Percentiles rank a stretch among this genome's conserved stretches.
phyloP scores from a whole-genome alignment of 2,113 vertebrate genomes.

The Chascanopsetta lugubris region DNA sequence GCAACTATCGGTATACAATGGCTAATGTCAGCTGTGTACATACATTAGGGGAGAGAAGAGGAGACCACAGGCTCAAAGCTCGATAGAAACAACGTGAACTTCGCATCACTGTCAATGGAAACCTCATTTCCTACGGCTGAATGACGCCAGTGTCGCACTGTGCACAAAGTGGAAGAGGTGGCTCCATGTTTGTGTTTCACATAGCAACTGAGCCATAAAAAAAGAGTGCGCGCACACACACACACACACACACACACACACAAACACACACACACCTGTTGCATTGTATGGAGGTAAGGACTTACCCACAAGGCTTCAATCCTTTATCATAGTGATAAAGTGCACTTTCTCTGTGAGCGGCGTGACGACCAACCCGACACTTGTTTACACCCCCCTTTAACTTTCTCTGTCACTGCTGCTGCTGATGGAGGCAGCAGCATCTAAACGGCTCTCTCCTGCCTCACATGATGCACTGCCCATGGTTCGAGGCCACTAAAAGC shows the following conservation, averaged over 20 bases:
- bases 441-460: constrained; percentile 7
- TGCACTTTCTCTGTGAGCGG: constrained; percentile 5
- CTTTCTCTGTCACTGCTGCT: constrained; percentile 38
- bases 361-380: neutral
- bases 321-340: constrained; percentile 32
- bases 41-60: neutral
- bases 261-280: constrained; percentile 9
- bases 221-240: neutral
- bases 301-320: neutral
- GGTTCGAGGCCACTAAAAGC: constrained; percentile 37
- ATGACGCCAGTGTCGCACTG: constrained; percentile 30
- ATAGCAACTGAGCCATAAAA: constrained; percentile 70
- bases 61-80: constrained; percentile 11
- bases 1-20: neutral
- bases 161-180: constrained; percentile 5
- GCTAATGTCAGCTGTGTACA: neutral
- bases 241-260: neutral
- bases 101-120: constrained; percentile 66
- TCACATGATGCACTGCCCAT: constrained; percentile 23
- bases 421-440: constrained; percentile 28
- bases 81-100: constrained; percentile 60
- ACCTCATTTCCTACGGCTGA: constrained; percentile 59
- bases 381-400: constrained; percentile 41
- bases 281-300: neutral
- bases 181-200: constrained; percentile 56